These are phyloP conservation scores for Listronotus bonariensis DNA, from an alignment of 1,140 invertebrate species.

Conservation along the genomic window DNA sequence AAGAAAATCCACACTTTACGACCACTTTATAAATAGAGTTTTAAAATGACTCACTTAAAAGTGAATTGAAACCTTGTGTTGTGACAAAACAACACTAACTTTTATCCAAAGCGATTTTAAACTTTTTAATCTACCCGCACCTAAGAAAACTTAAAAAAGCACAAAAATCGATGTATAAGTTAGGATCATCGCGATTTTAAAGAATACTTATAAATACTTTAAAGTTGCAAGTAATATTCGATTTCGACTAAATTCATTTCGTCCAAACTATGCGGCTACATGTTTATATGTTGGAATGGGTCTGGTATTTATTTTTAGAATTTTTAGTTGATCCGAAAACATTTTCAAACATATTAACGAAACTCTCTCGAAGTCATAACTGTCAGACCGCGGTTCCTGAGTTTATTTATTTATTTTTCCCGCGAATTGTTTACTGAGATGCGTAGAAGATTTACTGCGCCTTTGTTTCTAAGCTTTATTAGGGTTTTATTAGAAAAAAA, in stretches of 20 bases:
- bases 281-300: slow-evolving; percentile 33
- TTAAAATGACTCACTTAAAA: no score
- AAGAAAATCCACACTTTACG: no score
- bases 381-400: slow-evolving; percentile 10
- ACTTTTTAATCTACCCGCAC: no score
- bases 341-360: slow-evolving; percentile 30
- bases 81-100: no score
- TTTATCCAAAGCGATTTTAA: no score
- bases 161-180: no score
- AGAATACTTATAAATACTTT: slow-evolving; percentile 23
- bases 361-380: slow-evolving; percentile 24
- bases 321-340: slow-evolving; percentile 32
- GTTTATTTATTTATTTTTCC: slow-evolving; percentile 30
- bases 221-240: slow-evolving; percentile 19
- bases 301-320: slow-evolving; percentile 36
- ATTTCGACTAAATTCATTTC: slow-evolving; percentile 28
- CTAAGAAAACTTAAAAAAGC: no score
- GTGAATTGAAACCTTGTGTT: no score
- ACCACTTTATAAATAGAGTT: no score
- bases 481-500: no score
- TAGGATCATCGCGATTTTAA: neutral
- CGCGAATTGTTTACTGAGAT: slow-evolving; percentile 1
- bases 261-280: slow-evolving; percentile 25
- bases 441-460: no score
- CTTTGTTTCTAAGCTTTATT: no score